phyloP scores from a whole-genome alignment of 2,888 invertebrate genomes.

The Galerucella calmariensis region DNA sequence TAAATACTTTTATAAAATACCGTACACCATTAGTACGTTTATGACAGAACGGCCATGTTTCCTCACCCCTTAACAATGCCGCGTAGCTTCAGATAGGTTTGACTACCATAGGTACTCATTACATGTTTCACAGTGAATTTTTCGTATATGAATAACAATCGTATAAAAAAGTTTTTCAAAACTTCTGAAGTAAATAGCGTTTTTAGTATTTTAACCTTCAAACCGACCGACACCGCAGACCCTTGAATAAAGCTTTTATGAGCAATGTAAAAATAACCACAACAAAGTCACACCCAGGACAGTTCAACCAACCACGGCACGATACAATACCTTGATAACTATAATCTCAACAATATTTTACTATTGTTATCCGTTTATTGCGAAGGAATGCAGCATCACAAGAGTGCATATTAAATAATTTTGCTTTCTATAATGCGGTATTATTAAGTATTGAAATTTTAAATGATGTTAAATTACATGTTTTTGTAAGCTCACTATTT shows the following conservation, averaged over 20 bases:
- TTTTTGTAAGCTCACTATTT: constrained; percentile 5
- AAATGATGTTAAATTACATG: constrained; percentile 9
- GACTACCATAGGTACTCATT: background rate
- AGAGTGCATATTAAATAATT: constrained; percentile 1
- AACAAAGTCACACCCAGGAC: constrained; percentile 19
- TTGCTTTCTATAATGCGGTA: constrained; percentile 14
- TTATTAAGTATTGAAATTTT: constrained; percentile 13
- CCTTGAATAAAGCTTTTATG: background rate
- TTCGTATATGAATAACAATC: background rate
- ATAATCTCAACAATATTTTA: constrained; percentile 17
- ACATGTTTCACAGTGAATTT: background rate
- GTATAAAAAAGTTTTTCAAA: background rate
- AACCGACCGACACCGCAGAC: background rate
- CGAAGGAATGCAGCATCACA: constrained; percentile 16
- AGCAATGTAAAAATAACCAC: constrained; percentile 5
- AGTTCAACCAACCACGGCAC: constrained; percentile 13
- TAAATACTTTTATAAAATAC: no score
- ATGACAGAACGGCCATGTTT: no score
- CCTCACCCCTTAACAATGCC: no score
- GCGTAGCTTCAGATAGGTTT: no score
- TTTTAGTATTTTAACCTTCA: background rate
- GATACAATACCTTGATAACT: constrained; percentile 13
- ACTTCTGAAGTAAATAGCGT: background rate
- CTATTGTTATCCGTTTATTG: constrained; percentile 15
- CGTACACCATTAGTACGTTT: no score